Conservation (phyloP, 2,797 vertebrate species). For the Lophius americanus region DNA sequence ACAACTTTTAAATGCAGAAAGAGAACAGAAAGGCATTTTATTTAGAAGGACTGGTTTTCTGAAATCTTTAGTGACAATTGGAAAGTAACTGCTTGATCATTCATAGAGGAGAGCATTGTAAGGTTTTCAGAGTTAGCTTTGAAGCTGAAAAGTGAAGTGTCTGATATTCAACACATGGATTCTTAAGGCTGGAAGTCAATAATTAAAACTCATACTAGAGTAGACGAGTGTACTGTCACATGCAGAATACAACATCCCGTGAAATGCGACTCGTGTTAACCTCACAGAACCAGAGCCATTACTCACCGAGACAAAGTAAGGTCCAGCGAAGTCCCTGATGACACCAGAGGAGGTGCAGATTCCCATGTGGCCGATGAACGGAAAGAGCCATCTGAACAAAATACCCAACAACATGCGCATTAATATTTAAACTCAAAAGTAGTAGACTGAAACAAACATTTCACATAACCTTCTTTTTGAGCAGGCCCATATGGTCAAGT, state of each 20-base stretch:
- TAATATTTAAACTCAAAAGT: background rate
- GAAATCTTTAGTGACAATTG: background rate
- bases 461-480: background rate
- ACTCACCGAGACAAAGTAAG: constrained; percentile 97
- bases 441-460: background rate
- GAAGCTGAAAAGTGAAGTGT: background rate
- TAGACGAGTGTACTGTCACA: background rate
- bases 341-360: constrained; percentile 95
- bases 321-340: constrained; percentile 96
- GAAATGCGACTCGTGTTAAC: background rate
- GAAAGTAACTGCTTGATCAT: background rate
- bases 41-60: background rate
- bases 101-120: background rate
- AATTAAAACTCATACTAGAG: background rate
- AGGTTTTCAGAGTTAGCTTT: background rate
- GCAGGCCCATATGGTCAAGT: too few species aligned
- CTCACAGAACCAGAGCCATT: constrained; percentile 4
- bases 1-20: background rate
- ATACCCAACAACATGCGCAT: background rate
- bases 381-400: constrained; percentile 90
- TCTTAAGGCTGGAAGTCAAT: background rate
- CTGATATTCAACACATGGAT: background rate
- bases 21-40: background rate
- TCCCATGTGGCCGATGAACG: constrained; percentile 97
- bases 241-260: background rate